Percentiles rank a stretch among this genome's conserved stretches.
Evolutionary conservation across 2,113 vertebrate species (phyloP).

Genomic region (Scatophagus argus): DNA sequence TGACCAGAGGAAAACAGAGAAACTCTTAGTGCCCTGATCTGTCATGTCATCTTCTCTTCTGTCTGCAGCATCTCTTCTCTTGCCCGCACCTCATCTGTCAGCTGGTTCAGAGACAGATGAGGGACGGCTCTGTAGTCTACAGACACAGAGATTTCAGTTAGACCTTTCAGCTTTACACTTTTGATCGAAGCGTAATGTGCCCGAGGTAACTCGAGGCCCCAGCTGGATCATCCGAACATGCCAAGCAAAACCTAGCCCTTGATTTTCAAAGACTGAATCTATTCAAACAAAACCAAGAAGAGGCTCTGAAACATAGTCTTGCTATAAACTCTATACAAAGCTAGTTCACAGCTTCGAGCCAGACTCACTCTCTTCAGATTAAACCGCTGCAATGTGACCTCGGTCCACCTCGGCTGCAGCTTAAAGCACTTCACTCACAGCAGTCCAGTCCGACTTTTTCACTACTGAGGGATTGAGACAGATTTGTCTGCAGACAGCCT

Average conservation of each 20-base stretch:
- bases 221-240: constrained; percentile 20
- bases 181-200: constrained; percentile 12
- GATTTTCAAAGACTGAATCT: not conserved
- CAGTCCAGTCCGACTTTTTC: constrained; percentile 52
- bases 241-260: constrained; percentile 11
- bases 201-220: constrained; percentile 32
- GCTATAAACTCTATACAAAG: not conserved
- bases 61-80: constrained; percentile 42
- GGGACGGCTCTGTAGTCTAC: constrained; percentile 24
- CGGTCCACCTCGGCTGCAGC: constrained; percentile 48
- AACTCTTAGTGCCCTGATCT: constrained; percentile 10
- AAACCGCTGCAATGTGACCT: constrained; percentile 43
- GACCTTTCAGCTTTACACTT: constrained; percentile 19
- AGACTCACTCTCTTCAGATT: not conserved
- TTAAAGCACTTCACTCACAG: constrained; percentile 47
- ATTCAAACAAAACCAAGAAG: not conserved
- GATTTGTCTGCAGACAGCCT: constrained; percentile 60
- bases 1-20: constrained; percentile 2
- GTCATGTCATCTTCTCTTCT: constrained; percentile 27
- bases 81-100: constrained; percentile 56
- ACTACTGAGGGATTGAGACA: constrained; percentile 56
- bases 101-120: constrained; percentile 39
- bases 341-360: not conserved
- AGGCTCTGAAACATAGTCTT: not conserved
- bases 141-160: constrained; percentile 50